Percentiles rank a stretch among this genome's conserved stretches.
Evolutionary conservation across 2,113 vertebrate species (phyloP).

Genomic region (Circaetus cinerascens): DNA sequence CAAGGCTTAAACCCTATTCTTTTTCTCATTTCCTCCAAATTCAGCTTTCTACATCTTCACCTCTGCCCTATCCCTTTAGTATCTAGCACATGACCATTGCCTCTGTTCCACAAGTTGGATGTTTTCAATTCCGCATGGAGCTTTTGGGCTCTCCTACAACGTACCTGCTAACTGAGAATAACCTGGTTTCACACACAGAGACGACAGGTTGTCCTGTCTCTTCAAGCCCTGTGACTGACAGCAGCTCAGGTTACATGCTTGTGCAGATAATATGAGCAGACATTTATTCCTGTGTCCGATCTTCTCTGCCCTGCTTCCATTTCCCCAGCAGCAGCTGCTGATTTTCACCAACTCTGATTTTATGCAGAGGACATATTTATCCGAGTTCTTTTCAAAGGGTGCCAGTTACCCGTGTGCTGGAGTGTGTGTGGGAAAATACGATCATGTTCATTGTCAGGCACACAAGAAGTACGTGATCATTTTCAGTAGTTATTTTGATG

Average conservation of each 20-base stretch:
- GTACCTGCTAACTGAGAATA: rapidly evolving
- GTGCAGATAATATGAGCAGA: rapidly evolving
- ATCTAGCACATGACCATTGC: rapidly evolving
- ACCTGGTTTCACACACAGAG: background rate
- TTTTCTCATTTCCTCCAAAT: background rate
- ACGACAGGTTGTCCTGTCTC: background rate
- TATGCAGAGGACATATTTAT: background rate
- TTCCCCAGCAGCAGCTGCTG: background rate
- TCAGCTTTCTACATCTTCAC: background rate
- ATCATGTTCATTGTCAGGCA: background rate
- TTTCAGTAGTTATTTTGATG: background rate
- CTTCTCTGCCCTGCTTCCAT: background rate
- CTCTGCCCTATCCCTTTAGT: background rate
- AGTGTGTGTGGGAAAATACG: rapidly evolving
- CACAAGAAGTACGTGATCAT: background rate
- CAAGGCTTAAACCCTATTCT: background rate
- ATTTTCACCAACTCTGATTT: background rate
- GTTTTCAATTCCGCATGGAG: rapidly evolving
- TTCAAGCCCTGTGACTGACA: background rate
- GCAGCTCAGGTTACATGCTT: background rate
- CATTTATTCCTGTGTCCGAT: rapidly evolving
- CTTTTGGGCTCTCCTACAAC: background rate
- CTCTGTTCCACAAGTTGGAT: background rate
- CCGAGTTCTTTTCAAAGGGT: background rate
- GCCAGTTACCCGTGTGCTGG: background rate